Base-by-base conservation (phyloP, 2,888 invertebrate species). In the Tetheella fluctuosa region DNA sequence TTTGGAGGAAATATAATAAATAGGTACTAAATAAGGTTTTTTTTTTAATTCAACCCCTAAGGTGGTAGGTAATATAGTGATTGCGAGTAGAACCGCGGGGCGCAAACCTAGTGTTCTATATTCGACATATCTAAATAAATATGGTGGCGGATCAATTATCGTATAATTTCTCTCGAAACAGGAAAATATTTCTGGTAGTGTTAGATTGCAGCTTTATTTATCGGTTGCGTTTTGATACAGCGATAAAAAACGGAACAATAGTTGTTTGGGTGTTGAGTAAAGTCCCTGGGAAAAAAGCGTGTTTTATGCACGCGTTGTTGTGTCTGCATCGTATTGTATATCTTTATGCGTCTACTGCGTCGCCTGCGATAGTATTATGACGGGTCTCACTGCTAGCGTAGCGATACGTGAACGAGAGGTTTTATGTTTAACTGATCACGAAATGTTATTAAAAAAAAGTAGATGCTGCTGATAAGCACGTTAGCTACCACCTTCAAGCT, bases 231-330 rank as follows among this genome's bases (percentile, higher is more conserved):
- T 37, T 55, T 55, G 55, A 17, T 65, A 66, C 61, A 64, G 61
- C 61, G 60, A 65, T 69, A 69, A 72, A 74, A 78, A 77, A 71
- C 65, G 63, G 67, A 77, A 79, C 77, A 74, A 79, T 81, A 72
- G 73, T 65, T 79, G 79, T 80, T 80, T 79, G 74, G 79, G 76
- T 73, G 71, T 34, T 3, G 34, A 59, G 67, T 61, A 60, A 61
- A 62, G 63, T 61, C 59, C 65, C 57, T 56, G 54, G 61, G 70
- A 63, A 65, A 64, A 68, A 64, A 64, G 34, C 13, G 68, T 64
- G n/a, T 67, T 67, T 66, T 65, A 34, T 70, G 74, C 61, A 64
- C 67, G 67, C 64, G 71, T 80, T 81, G 83, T 81, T 81, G 65
- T 76, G 79, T 79, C 81, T 80, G 79, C 71, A 58, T 64, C 66